Conservation (phyloP, 2,797 vertebrate genomes). For the Syndactyla subalaris region DNA sequence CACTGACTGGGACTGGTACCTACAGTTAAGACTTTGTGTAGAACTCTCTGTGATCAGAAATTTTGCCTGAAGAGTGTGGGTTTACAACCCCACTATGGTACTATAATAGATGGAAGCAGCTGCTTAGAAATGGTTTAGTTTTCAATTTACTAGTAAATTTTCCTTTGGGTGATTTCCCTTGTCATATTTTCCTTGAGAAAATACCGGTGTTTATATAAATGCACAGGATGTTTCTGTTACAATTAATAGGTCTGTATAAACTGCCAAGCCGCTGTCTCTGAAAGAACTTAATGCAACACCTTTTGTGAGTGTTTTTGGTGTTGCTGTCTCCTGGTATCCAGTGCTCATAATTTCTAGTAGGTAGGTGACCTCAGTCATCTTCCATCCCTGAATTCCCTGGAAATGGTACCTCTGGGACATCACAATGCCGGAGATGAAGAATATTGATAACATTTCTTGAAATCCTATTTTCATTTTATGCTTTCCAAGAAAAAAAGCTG, state of each 20-base stretch:
- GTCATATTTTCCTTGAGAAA: conserved; percentile 27
- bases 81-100: neutral
- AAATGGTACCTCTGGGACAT: neutral
- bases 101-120: neutral
- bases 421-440: neutral
- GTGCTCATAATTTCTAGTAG: neutral
- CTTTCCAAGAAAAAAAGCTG: neutral
- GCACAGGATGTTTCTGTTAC: conserved; percentile 14
- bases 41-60: neutral
- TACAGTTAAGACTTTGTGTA: neutral
- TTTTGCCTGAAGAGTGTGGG: neutral
- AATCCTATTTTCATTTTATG: neutral
- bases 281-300: neutral
- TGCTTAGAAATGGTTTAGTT: conserved; percentile 18
- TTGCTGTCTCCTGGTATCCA: neutral
- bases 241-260: conserved; percentile 19
- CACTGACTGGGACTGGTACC: neutral
- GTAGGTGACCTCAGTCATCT: neutral
- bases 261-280: conserved; percentile 32
- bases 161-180: conserved; percentile 17
- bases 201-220: neutral
- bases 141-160: neutral
- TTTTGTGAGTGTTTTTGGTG: neutral
- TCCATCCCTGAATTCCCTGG: neutral
- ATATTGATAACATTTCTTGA: neutral